Evolutionary conservation across 2,113 vertebrate genomes (phyloP).

Genomic region (Misgurnus mizolepis): DNA sequence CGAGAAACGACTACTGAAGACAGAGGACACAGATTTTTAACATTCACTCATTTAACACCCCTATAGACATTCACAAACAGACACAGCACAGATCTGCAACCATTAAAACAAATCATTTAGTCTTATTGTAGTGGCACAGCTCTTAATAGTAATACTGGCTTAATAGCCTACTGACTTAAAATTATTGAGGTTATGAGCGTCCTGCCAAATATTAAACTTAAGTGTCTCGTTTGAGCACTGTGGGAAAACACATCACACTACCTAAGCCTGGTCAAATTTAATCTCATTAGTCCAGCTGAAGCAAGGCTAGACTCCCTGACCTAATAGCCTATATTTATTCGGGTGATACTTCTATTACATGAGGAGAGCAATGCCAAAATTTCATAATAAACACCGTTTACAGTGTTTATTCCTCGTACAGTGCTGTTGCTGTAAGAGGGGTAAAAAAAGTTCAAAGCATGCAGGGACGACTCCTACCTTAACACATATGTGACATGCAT

Average conservation of each 20-base stretch:
- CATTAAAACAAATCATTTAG: too few species aligned
- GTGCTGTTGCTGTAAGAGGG: neutral
- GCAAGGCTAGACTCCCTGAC: slow-evolving; percentile 58
- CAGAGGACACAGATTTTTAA: slow-evolving; percentile 1
- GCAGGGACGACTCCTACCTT: neutral
- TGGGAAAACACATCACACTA: slow-evolving; percentile 51
- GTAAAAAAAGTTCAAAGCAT: neutral
- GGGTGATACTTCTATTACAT: neutral
- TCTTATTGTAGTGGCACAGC: neutral
- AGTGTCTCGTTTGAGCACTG: slow-evolving; percentile 48
- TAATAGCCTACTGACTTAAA: neutral
- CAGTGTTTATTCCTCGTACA: too few species aligned
- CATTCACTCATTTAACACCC: neutral
- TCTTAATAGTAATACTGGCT: neutral
- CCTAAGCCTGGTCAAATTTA: slow-evolving; percentile 38
- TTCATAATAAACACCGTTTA: neutral
- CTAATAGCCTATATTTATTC: slow-evolving; percentile 58
- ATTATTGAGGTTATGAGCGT: neutral
- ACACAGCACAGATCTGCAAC: neutral
- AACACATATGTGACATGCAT: neutral
- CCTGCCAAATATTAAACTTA: slow-evolving; percentile 44
- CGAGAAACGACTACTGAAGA: neutral
- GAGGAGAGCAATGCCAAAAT: neutral
- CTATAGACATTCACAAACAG: too few species aligned
- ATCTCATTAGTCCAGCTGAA: slow-evolving; percentile 58